These are phyloP conservation scores for Leptodactylus fallax DNA, from an alignment of 2,797 vertebrate genomes.

Conservation along the genomic window DNA sequence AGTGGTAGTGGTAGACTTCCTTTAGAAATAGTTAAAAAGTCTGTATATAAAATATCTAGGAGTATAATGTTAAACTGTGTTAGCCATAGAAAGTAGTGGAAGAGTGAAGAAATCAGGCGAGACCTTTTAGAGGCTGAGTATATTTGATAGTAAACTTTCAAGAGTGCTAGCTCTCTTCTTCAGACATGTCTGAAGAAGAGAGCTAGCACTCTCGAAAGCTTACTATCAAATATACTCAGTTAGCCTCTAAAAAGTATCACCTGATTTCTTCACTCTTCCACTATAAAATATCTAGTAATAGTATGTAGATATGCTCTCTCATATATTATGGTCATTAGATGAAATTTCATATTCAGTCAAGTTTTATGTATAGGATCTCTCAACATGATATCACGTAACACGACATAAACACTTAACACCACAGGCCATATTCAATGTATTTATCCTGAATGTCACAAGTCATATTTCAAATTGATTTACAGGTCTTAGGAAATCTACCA, in stretches of 20 bases:
- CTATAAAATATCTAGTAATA: constrained; percentile 9
- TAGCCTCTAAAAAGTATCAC: too few relatives aligned
- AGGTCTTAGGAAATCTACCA: constrained; percentile 8
- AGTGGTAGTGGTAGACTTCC: too few relatives aligned
- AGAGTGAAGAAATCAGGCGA: too few relatives aligned
- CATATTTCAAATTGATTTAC: not conserved
- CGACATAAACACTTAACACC: not conserved
- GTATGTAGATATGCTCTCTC: not conserved
- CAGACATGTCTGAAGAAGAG: too few relatives aligned
- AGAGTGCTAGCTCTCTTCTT: too few relatives aligned
- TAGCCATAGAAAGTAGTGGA: too few relatives aligned
- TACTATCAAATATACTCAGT: too few relatives aligned
- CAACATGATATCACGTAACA: not conserved
- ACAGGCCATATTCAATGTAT: not conserved
- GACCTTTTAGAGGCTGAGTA: too few relatives aligned
- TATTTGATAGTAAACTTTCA: too few relatives aligned
- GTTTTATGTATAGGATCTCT: not conserved
- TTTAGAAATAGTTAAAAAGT: not conserved
- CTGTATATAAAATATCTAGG: not conserved
- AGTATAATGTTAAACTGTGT: too few relatives aligned
- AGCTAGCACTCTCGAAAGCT: too few relatives aligned
- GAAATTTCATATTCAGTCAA: not conserved
- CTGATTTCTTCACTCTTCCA: too few relatives aligned
- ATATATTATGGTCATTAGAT: not conserved
- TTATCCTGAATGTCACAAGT: constrained; percentile 32